Evolutionary conservation across 2,113 vertebrate species (phyloP).

Genomic region (Catharus minimus): DNA sequence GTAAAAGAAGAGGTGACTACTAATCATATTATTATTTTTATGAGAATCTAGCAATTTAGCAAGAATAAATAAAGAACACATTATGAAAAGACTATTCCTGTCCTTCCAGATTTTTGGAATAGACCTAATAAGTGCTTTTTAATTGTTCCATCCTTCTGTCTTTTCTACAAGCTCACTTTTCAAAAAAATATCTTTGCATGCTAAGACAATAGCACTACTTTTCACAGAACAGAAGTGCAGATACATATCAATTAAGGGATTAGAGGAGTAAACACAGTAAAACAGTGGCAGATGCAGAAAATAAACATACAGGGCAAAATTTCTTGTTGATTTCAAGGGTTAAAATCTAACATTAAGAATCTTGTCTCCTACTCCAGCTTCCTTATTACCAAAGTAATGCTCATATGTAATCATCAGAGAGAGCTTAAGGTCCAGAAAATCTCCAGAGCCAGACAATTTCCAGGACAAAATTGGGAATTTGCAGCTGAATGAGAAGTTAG

Average conservation of each 20-base stretch:
- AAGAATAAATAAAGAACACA: neutral
- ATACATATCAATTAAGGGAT: neutral
- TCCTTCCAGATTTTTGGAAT: neutral
- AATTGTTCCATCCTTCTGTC: neutral
- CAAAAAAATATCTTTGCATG: neutral
- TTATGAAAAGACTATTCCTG: neutral
- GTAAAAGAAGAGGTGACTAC: neutral
- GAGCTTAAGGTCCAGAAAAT: neutral
- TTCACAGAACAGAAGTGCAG: neutral
- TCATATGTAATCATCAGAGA: neutral
- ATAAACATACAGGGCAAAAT: neutral
- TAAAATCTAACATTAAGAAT: neutral
- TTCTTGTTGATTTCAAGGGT: neutral
- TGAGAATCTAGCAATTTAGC: neutral
- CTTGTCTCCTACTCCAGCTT: neutral
- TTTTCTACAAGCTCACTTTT: constrained; percentile 6
- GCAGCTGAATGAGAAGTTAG: neutral
- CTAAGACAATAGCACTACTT: neutral
- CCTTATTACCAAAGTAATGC: neutral
- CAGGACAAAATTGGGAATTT: neutral
- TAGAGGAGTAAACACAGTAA: neutral
- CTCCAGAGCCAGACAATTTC: neutral
- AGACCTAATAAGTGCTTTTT: neutral
- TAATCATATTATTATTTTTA: neutral
- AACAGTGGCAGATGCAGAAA: neutral